These are phyloP conservation scores for Chrysomallon squamiferum DNA, from an alignment of 1,140 invertebrate genomes.

Conservation along the genomic window DNA sequence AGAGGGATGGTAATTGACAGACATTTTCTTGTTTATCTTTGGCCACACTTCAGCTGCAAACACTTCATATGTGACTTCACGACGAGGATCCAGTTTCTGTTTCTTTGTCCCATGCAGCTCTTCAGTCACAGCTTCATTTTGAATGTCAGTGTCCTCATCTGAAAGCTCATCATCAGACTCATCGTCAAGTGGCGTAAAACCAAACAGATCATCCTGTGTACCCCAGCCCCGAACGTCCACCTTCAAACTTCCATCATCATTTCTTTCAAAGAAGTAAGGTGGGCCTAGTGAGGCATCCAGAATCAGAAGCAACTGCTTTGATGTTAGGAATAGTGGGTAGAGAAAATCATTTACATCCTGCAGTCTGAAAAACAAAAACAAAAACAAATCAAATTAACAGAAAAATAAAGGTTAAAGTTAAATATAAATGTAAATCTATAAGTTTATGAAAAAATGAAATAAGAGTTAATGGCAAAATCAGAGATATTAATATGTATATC, in stretches of 20 bases:
- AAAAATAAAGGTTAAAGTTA: too few species aligned
- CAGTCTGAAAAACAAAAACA: slow-evolving; percentile 2
- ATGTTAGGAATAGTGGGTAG: slow-evolving; percentile 50
- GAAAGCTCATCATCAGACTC: slow-evolving; percentile 19
- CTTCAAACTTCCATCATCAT: slow-evolving; percentile 41
- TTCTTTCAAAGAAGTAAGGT: slow-evolving; percentile 39
- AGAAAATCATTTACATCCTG: slow-evolving; percentile 34
- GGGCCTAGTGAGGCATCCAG: slow-evolving; percentile 43
- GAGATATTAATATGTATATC: too few species aligned
- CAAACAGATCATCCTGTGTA: slow-evolving; percentile 35
- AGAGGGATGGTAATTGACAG: slow-evolving; percentile 38
- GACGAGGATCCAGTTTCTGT: slow-evolving; percentile 23
- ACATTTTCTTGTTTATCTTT: slow-evolving; percentile 36
- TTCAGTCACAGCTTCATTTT: slow-evolving; percentile 13
- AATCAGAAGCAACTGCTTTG: slow-evolving; percentile 41
- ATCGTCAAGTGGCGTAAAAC: slow-evolving; percentile 16
- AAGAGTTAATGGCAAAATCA: background rate
- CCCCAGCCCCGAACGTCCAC: slow-evolving; percentile 42
- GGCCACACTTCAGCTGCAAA: slow-evolving; percentile 52
- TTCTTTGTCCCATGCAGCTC: background rate
- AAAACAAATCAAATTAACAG: background rate
- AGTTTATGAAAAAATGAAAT: too few species aligned
- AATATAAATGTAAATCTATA: background rate
- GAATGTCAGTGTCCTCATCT: slow-evolving; percentile 11
- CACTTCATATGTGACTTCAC: slow-evolving; percentile 52